Percentiles rank a stretch among this genome's conserved stretches.
Conservation (phyloP, 2,888 invertebrate species). For the Sinhomidia bicolor region DNA sequence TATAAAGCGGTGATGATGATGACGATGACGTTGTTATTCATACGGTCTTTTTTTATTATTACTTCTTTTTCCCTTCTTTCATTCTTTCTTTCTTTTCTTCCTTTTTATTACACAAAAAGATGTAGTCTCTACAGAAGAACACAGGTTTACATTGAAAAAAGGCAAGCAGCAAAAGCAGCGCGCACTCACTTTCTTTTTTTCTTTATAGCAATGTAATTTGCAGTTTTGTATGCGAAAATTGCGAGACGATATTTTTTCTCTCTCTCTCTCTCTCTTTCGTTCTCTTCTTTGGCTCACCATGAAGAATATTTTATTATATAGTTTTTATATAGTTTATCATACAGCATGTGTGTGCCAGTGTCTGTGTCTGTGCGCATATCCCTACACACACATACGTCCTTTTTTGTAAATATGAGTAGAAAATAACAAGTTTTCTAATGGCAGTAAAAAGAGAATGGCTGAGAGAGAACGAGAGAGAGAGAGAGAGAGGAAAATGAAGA, state of each 20-base stretch:
- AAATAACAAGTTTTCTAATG: constrained; percentile 7
- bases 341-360: too few relatives aligned
- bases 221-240: constrained; percentile 60
- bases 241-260: constrained; percentile 36
- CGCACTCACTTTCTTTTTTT: neutral
- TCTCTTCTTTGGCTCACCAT: neutral
- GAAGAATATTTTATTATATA: neutral
- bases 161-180: neutral
- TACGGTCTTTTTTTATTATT: constrained; percentile 35
- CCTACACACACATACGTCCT: neutral
- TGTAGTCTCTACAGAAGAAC: constrained; percentile 19
- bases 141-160: constrained; percentile 29
- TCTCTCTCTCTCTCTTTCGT: neutral
- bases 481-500: constrained; percentile 55
- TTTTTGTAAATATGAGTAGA: neutral
- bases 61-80: neutral
- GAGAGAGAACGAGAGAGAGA: too few relatives aligned
- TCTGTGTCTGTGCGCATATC: neutral
- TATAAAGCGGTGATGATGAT: constrained; percentile 20
- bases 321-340: too few relatives aligned
- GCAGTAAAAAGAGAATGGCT: constrained; percentile 45
- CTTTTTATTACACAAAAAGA: constrained; percentile 30
- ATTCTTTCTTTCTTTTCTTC: neutral
- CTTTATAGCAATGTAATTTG: constrained; percentile 59
- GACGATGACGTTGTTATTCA: constrained; percentile 33